These are phyloP conservation scores for Calidris pugnax DNA, from an alignment of 2,113 vertebrate genomes.

Conservation along the genomic window DNA sequence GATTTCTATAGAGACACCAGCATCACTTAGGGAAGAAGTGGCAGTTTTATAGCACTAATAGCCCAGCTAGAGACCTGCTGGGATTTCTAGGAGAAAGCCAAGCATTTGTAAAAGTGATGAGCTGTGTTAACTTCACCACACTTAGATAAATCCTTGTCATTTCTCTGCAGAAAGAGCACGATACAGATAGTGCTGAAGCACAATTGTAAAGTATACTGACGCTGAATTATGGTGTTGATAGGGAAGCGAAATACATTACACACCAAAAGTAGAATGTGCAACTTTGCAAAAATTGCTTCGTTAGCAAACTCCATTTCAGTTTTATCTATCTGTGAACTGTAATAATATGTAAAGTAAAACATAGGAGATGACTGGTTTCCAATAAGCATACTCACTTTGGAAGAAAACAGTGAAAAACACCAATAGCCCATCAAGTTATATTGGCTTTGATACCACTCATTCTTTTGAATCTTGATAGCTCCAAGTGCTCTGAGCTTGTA, in stretches of 20 bases:
- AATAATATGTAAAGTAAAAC: background rate
- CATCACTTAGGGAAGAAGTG: background rate
- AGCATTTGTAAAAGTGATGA: background rate
- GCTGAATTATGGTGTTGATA: background rate
- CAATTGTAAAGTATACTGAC: background rate
- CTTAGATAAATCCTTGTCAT: background rate
- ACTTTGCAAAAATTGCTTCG: background rate
- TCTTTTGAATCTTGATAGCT: background rate
- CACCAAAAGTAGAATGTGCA: background rate
- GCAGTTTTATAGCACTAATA: conserved; percentile 9
- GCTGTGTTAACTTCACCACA: background rate
- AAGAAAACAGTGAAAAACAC: background rate
- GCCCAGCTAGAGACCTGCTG: background rate
- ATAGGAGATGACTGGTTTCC: background rate
- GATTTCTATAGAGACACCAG: background rate
- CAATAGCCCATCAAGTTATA: background rate
- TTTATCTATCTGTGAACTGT: background rate
- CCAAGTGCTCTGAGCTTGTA: background rate
- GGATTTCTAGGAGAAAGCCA: background rate
- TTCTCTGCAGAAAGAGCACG: background rate
- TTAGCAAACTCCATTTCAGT: background rate
- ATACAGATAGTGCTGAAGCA: background rate
- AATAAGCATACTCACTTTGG: background rate
- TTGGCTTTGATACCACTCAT: background rate
- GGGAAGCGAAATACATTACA: background rate